Conservation (phyloP, 2,797 vertebrate genomes). For the Pangasius djambal region DNA sequence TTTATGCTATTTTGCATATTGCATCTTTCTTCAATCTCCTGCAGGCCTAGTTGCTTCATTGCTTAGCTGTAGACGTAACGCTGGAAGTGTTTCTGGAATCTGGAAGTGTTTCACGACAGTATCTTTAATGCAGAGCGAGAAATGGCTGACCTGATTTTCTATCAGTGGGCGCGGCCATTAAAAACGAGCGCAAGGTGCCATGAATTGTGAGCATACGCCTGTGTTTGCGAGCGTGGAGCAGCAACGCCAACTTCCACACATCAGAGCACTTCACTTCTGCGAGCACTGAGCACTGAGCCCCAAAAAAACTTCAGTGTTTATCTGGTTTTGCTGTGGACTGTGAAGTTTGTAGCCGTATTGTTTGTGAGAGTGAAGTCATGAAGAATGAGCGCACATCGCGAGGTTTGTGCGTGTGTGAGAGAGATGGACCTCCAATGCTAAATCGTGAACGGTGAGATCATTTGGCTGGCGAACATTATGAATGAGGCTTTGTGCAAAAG, state of each 20-base stretch:
- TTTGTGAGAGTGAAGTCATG: not conserved
- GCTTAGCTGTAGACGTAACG: not conserved
- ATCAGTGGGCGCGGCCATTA: not conserved
- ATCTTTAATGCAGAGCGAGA: no score
- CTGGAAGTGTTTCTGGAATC: no score
- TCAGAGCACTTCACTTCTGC: not conserved
- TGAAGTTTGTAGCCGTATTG: not conserved
- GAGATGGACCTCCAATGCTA: constrained; percentile 33
- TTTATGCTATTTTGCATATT: no score
- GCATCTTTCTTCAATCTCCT: no score
- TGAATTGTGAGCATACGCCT: not conserved
- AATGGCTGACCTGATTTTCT: no score
- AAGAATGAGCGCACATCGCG: not conserved
- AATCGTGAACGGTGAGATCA: constrained; percentile 35
- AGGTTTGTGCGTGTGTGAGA: not conserved
- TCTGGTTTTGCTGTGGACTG: not conserved
- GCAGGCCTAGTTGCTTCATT: no score
- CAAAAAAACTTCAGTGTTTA: not conserved
- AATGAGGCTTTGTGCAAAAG: constrained; percentile 31
- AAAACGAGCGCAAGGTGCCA: not conserved
- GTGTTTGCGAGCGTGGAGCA: no score
- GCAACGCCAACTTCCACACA: no score
- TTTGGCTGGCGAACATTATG: constrained; percentile 13
- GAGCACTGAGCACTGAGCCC: not conserved
- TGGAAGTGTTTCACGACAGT: no score